These are phyloP conservation scores for Orchestes rusci DNA, from an alignment of 2,888 invertebrate species.

Conservation along the genomic window DNA sequence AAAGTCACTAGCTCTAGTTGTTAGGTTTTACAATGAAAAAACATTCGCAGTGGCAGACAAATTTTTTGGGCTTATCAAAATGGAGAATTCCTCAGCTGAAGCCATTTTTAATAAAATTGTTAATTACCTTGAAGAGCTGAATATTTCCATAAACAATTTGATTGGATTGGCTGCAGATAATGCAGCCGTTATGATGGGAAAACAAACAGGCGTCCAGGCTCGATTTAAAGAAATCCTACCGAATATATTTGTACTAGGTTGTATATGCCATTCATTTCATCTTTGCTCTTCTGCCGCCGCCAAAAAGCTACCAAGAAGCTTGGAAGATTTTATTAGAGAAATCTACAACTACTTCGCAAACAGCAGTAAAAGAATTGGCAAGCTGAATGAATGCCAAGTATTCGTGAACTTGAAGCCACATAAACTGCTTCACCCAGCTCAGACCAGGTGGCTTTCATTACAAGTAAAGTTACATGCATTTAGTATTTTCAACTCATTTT, in stretches of 20 bases:
- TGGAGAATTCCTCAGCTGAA: conserved; percentile 5
- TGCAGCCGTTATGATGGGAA: conserved; percentile 10
- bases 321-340: conserved; percentile 7
- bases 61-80: conserved; percentile 12
- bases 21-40: conserved; percentile 9
- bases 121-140: background rate
- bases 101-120: conserved; percentile 5
- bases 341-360: conserved; percentile 12
- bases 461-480: conserved; percentile 1
- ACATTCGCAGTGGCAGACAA: conserved; percentile 4
- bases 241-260: conserved; percentile 12
- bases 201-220: conserved; percentile 10
- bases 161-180: conserved; percentile 14
- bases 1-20: conserved; percentile 11
- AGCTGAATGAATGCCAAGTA: conserved; percentile 1
- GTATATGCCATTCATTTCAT: conserved; percentile 8
- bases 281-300: conserved; percentile 9
- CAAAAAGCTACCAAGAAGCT: conserved; percentile 1
- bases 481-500: background rate
- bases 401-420: conserved; percentile 1
- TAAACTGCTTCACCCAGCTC: conserved; percentile 5
- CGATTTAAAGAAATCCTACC: conserved; percentile 10
- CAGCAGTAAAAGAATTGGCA: conserved; percentile 2
- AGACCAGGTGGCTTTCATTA: conserved; percentile 8
- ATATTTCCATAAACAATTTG: conserved; percentile 6